Base-by-base conservation (phyloP, 2,797 vertebrate species). In the Tragopan temminckii region DNA sequence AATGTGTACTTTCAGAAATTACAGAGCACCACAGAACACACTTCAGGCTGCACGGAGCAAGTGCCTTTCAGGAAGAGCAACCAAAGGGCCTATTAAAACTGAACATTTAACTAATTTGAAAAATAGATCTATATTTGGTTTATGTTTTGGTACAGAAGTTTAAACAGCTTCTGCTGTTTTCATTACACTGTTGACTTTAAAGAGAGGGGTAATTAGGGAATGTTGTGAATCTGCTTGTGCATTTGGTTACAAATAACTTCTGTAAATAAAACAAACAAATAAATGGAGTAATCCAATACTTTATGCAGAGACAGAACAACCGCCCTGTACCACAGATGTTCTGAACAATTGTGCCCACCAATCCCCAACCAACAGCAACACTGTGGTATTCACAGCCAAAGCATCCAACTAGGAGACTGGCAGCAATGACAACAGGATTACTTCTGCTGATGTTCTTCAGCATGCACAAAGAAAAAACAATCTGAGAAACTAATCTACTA, bases 71-170 rank as follows among this genome's bases (percentile, higher is more conserved):
- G 31, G 58, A 72, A 46, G 24, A 43, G 13, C 7, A 78, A 85
- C 45, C 68, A 72, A 85, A 89, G 19, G 16, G 11, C n/a, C 82
- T 80, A 40, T 80, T 85, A 95, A 92, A 90, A 90, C 12, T 35
- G 19, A 94, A 55, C 9, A 63, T 83, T 87, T 72, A 59, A 72
- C 55, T 85, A 71, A 89, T 94, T 91, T 84, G 81, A 75, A 92
- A 92, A 81, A 67, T 0, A 77, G 38, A 84, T 86, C 57, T 58
- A 23, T 86, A 50, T 86, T 90, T 90, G 42, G 59, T 29, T 79
- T 84, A 43, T 90, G 42, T 83, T 93, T 91, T 67, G 21, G 33
- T 78, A 50, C 1, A 1, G 42, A 92, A 85, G 12, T 16, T 58
- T 68, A 90, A 95, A 74, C 27, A 86, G 25, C 50, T 82, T 89